A percentile compares a stretch with the other conserved stretches of the same genome.
These are phyloP conservation scores for Cherax quadricarinatus DNA, from an alignment of 1,140 invertebrate species.

Conservation along the genomic window DNA sequence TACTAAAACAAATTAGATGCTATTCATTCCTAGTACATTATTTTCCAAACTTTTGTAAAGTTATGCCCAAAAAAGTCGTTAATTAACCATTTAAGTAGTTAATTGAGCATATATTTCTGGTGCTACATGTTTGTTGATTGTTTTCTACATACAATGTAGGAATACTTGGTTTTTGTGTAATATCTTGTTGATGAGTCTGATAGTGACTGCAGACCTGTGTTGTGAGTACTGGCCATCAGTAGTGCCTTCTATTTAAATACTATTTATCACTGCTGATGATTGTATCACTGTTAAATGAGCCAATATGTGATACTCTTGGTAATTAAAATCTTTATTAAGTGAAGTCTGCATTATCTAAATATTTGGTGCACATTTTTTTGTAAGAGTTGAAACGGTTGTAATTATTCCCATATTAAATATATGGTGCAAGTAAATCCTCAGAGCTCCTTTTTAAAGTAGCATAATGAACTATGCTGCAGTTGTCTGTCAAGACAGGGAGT, in stretches of 20 bases:
- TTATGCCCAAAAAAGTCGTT: not conserved
- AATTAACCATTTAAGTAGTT: not conserved
- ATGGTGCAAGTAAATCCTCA: not conserved
- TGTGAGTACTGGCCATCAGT: not conserved
- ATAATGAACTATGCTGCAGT: not conserved
- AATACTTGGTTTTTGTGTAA: not conserved
- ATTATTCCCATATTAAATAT: not conserved
- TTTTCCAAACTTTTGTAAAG: not conserved
- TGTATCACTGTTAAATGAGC: not conserved
- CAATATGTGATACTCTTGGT: not conserved
- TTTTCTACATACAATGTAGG: conserved; percentile 27
- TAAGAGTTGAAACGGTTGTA: not conserved
- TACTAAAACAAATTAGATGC: not conserved
- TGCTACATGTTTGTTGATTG: conserved; percentile 53
- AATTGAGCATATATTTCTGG: conserved; percentile 45
- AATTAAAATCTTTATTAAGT: not conserved
- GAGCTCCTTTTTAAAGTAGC: not conserved
- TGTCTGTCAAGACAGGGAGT: not conserved
- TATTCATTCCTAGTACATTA: conserved; percentile 11
- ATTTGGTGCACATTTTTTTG: not conserved
- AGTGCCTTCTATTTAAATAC: not conserved
- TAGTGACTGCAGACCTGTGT: not conserved
- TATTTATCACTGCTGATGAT: not conserved
- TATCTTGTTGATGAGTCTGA: not conserved
- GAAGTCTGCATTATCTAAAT: not conserved